Evolutionary conservation across 2,888 invertebrate genomes (phyloP).

Genomic region (Apamea monoglypha): DNA sequence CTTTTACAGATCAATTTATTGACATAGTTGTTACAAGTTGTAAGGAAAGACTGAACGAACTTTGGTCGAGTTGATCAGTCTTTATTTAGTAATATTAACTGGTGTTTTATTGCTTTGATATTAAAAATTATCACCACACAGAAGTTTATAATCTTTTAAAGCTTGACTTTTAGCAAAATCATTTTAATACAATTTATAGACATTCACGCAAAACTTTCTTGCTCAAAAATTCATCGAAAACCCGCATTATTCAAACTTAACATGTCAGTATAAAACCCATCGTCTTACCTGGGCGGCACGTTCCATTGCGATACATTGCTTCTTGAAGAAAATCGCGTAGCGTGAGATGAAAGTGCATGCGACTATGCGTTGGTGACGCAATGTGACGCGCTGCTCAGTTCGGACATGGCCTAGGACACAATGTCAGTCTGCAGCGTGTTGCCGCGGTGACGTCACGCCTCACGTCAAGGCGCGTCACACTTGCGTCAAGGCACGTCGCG

Average conservation of each 20-base stretch:
- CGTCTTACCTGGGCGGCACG: not conserved
- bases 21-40: conserved; percentile 4
- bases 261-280: conserved; percentile 28
- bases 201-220: conserved; percentile 26
- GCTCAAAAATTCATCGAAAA: conserved; percentile 45
- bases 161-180: conserved; percentile 26
- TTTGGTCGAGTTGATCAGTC: not conserved
- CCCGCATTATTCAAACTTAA: conserved; percentile 42
- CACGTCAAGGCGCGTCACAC: conserved; percentile 76
- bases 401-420: not conserved
- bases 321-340: conserved; percentile 6
- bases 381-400: conserved; percentile 12
- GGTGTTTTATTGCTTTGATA: not conserved
- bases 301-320: conserved; percentile 12
- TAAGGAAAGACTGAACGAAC: not conserved
- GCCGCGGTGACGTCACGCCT: conserved; percentile 16
- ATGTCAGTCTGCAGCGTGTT: conserved; percentile 15
- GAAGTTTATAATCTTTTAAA: conserved; percentile 1
- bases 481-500: conserved; percentile 77
- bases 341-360: conserved; percentile 15
- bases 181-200: conserved; percentile 4
- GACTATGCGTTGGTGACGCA: conserved; percentile 17
- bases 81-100: not conserved
- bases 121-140: not conserved
- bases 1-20: conserved; percentile 21